phyloP scores from a whole-genome alignment of 1,140 invertebrate species.

The Papilio glaucus region DNA sequence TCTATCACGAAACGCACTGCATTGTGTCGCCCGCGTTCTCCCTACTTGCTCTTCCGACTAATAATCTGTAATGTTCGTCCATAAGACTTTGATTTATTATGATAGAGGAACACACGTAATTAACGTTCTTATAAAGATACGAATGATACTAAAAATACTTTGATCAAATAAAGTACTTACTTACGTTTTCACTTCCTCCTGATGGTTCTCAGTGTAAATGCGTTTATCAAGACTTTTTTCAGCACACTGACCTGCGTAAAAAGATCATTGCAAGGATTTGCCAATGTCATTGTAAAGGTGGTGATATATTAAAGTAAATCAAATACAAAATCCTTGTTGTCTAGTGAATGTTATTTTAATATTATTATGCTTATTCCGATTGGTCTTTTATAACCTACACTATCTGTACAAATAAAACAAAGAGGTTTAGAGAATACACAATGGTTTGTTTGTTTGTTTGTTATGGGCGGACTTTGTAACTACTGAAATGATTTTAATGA shows the following conservation, averaged over 20 bases:
- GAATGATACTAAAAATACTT: slow-evolving; percentile 49
- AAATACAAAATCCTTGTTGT: too few relatives aligned
- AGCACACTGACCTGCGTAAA: slow-evolving; percentile 15
- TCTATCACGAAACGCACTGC: slow-evolving; percentile 41
- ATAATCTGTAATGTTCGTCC: slow-evolving; percentile 65
- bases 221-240: slow-evolving; percentile 15
- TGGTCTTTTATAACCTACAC: too few relatives aligned
- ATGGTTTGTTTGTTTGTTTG: too few relatives aligned
- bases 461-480: too few relatives aligned
- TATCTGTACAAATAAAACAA: too few relatives aligned
- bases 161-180: slow-evolving; percentile 57
- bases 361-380: too few relatives aligned
- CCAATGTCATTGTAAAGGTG: background rate
- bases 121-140: slow-evolving; percentile 47
- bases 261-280: background rate
- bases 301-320: background rate
- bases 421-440: too few relatives aligned
- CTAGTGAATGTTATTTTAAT: too few relatives aligned
- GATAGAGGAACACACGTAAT: slow-evolving; percentile 49
- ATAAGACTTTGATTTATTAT: slow-evolving; percentile 57
- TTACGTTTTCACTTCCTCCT: slow-evolving; percentile 61
- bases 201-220: slow-evolving; percentile 18
- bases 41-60: slow-evolving; percentile 46
- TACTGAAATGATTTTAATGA: too few relatives aligned
- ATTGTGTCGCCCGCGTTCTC: slow-evolving; percentile 42